A percentile compares a stretch with the other conserved stretches of the same genome.
Conservation (phyloP, 1,140 invertebrate species). For the Belonocnema kinseyi region DNA sequence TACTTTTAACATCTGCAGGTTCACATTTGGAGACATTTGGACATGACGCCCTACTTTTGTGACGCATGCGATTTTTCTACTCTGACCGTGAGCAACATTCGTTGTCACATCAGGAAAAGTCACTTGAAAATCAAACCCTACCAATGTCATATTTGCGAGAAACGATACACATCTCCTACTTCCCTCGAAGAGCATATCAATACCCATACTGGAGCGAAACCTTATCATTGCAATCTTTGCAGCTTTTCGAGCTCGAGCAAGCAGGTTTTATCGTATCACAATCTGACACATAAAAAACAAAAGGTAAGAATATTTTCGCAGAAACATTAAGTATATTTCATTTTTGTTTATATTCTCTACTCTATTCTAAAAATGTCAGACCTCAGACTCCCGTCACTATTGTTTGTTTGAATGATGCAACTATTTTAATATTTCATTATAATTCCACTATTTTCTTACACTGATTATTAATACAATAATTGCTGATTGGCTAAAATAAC, state of each 20-base stretch:
- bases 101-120: constrained; percentile 63
- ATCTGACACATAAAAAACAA: constrained; percentile 54
- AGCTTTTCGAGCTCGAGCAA: constrained; percentile 55
- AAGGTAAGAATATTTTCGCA: constrained; percentile 48
- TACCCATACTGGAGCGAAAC: constrained; percentile 59
- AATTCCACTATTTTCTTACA: too few species aligned
- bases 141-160: constrained; percentile 54
- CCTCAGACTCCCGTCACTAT: too few species aligned
- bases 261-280: constrained; percentile 60
- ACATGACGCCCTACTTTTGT: constrained; percentile 70
- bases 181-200: constrained; percentile 62
- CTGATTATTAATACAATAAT: too few species aligned
- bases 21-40: constrained; percentile 65
- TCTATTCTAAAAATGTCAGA: too few species aligned
- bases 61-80: constrained; percentile 73
- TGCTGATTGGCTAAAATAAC: too few species aligned
- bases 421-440: too few species aligned
- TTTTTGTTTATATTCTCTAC: too few species aligned
- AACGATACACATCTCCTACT: constrained; percentile 53
- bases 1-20: constrained; percentile 42
- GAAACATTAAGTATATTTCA: too few species aligned
- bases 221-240: constrained; percentile 58
- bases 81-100: constrained; percentile 61
- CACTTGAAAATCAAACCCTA: constrained; percentile 66
- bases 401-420: too few species aligned